Base-by-base conservation (phyloP, 2,113 vertebrate species). In the Piaya cayana region DNA sequence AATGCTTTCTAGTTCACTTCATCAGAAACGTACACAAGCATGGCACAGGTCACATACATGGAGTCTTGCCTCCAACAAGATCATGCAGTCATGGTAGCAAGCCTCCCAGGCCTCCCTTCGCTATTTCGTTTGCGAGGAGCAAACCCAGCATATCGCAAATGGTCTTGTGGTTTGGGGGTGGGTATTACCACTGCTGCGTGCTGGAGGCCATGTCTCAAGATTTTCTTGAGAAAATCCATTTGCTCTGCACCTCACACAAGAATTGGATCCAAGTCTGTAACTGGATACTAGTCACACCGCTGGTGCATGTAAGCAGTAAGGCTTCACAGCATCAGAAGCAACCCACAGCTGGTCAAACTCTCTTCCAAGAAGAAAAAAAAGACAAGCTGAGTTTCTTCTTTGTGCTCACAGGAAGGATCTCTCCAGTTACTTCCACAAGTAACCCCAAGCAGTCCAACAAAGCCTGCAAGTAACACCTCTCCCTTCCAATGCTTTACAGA, bases 11-110 rank as follows among this genome's bases (percentile, higher is more conserved):
- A 67, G 62, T 16, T 43, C 34, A 1, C 12, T 5, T 12, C 10
- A 47, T 2, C 12, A 56, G 43, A 83, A 74, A 69, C 0, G 0
- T 12, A n/a, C 0, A 2, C 32, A 42, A 45, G 9, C 11, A 45
- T 36, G 1, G 10, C 2, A 0, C 6, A 3, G 70, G 49, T 32
- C 8, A 3, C 68, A 53, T 39, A 14, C 0, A 0, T 6, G 13
- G 19, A 76, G 25, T 17, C 67, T 39, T 4, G 25, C 18, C 59
- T 50, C n/a, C 2, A 1, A 12, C 9, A 70, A 74, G 59, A 64
- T 47, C 50, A 56, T 42, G 32, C 34, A 17, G 74, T 0, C 3
- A 71, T 14, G 50, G 58, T 30, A 82, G 71, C 39, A 65, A 82
- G 52, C 59, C 34, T 47, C 23, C 30, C 62, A 77, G 42, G 39